Evolutionary conservation across 2,113 vertebrate genomes (phyloP).

Genomic region (Caretta caretta): DNA sequence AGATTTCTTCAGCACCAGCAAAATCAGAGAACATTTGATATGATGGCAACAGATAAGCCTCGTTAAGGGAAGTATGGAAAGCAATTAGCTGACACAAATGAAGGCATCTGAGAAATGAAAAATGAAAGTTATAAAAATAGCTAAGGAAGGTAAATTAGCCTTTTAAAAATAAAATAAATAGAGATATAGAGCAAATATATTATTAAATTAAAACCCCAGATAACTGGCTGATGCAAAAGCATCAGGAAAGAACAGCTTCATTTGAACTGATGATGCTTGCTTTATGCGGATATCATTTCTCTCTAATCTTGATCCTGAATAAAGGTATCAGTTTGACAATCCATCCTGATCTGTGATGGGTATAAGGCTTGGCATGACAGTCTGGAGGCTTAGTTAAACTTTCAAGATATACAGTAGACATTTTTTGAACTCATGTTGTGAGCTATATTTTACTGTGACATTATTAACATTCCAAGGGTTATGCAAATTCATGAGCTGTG

Average conservation of each 20-base stretch:
- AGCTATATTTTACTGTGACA: neutral
- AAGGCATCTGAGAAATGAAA: constrained; percentile 41
- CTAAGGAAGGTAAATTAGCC: constrained; percentile 63
- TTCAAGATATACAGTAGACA: neutral
- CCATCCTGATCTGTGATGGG: neutral
- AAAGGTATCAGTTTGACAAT: neutral
- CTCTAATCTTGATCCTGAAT: neutral
- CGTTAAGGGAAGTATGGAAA: constrained; percentile 62
- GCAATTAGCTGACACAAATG: constrained; percentile 70
- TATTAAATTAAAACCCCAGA: constrained; percentile 63
- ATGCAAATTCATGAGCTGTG: neutral
- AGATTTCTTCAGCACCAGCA: neutral
- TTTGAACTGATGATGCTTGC: constrained; percentile 46
- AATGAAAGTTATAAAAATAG: constrained; percentile 59
- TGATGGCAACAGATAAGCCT: neutral
- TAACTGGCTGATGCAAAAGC: neutral
- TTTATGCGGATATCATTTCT: neutral
- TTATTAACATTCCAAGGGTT: neutral
- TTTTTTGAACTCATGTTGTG: neutral
- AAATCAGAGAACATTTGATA: no score
- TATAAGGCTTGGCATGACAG: neutral
- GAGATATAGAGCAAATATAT: constrained; percentile 52
- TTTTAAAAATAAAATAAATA: constrained; percentile 34
- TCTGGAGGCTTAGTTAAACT: constrained; percentile 28
- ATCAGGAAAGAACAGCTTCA: neutral